Evolutionary conservation across 2,888 invertebrate species (phyloP).

Genomic region (Lacanobia wlatinum): DNA sequence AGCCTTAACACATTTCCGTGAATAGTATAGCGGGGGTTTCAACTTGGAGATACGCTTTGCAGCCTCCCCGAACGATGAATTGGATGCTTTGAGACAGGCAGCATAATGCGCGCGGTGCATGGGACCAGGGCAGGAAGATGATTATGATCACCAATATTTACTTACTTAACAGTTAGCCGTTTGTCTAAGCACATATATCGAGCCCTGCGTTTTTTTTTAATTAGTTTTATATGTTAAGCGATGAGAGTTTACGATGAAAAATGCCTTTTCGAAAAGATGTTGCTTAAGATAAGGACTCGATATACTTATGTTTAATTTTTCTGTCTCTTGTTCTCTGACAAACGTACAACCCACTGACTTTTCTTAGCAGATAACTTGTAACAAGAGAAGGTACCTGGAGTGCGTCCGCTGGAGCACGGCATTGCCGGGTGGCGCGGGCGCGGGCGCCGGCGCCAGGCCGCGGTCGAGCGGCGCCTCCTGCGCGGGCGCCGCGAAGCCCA

Average conservation of each 20-base stretch:
- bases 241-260: no score
- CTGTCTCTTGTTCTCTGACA: neutral
- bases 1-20: slow-evolving; percentile 17
- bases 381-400: slow-evolving; percentile 85
- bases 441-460: slow-evolving; percentile 80
- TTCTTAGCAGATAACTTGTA: neutral
- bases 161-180: no score
- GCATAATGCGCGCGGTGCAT: no score
- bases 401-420: slow-evolving; percentile 93
- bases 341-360: neutral
- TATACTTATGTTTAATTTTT: no score
- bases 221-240: no score
- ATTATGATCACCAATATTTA: neutral
- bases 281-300: no score
- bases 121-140: no score
- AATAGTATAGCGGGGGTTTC: neutral
- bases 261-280: no score
- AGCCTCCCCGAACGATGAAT: slow-evolving; percentile 1
- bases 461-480: slow-evolving; percentile 91
- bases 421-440: slow-evolving; percentile 84
- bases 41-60: neutral
- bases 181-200: neutral
- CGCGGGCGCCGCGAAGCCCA: slow-evolving; percentile 91
- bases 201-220: no score
- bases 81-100: neutral